phyloP scores from a whole-genome alignment of 2,888 invertebrate species.

The Diarsia rubi region DNA sequence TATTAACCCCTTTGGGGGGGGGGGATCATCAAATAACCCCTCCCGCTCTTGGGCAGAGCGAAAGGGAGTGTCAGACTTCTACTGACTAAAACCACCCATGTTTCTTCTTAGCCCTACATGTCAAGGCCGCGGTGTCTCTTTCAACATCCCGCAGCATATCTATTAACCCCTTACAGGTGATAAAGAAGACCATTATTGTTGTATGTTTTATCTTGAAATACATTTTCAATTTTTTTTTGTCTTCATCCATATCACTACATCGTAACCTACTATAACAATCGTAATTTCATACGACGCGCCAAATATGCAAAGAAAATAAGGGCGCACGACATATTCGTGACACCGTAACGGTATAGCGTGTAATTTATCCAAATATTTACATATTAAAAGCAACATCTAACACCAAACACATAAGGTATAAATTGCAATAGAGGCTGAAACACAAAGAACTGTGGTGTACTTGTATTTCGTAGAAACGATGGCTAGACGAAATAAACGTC shows the following conservation, averaged over 20 bases:
- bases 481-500: slow-evolving; percentile 81
- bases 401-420: slow-evolving; percentile 64
- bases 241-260: slow-evolving; percentile 20
- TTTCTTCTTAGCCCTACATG: no score
- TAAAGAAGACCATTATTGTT: not conserved
- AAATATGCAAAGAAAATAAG: slow-evolving; percentile 80
- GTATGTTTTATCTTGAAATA: not conserved
- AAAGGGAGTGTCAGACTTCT: no score
- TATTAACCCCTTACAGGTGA: not conserved
- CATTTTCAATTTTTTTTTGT: not conserved
- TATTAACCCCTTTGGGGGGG: no score
- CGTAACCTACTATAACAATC: slow-evolving; percentile 42
- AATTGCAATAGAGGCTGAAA: slow-evolving; percentile 54
- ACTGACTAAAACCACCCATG: no score
- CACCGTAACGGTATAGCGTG: slow-evolving; percentile 81
- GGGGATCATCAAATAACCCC: no score
- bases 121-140: no score
- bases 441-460: slow-evolving; percentile 66
- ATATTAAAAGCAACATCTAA: slow-evolving; percentile 61
- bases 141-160: no score
- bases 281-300: slow-evolving; percentile 53
- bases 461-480: slow-evolving; percentile 73
- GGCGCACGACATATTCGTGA: slow-evolving; percentile 86
- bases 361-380: slow-evolving; percentile 61
- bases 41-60: no score